These are phyloP conservation scores for Melipona bicolor DNA, from an alignment of 2,888 invertebrate species.

Conservation along the genomic window DNA sequence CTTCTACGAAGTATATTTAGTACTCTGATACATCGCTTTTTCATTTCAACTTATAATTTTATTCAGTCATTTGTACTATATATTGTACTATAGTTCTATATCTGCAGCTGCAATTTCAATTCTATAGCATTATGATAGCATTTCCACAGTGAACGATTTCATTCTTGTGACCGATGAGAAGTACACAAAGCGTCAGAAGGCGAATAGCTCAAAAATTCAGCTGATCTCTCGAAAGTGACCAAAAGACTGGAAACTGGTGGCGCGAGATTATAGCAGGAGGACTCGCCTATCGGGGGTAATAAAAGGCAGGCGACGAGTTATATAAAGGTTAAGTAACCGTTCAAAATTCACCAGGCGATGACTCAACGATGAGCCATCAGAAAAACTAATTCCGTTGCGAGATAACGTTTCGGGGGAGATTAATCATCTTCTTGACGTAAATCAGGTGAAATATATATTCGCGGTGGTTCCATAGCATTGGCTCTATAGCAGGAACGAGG, in stretches of 20 bases:
- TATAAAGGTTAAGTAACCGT: slow-evolving; percentile 17
- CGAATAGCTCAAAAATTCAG: background rate
- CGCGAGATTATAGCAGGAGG: background rate
- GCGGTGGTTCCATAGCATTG: slow-evolving; percentile 18
- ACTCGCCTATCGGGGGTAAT: background rate
- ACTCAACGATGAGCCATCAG: slow-evolving; percentile 25
- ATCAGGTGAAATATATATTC: slow-evolving; percentile 45
- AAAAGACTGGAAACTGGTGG: background rate
- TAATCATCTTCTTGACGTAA: slow-evolving; percentile 49
- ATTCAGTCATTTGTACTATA: too few species aligned
- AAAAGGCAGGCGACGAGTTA: slow-evolving; percentile 20
- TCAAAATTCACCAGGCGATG: slow-evolving; percentile 26
- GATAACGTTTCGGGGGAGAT: slow-evolving; percentile 48
- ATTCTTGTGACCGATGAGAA: too few species aligned
- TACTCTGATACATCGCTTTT: too few species aligned
- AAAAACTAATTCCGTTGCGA: slow-evolving; percentile 37
- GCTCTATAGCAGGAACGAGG: background rate
- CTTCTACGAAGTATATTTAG: too few species aligned
- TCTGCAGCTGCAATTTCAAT: too few species aligned
- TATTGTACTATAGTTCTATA: too few species aligned
- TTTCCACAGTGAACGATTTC: too few species aligned
- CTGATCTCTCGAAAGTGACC: background rate
- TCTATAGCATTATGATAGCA: too few species aligned
- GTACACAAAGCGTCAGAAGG: too few species aligned
- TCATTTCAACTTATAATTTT: too few species aligned